A percentile compares a stretch with the other conserved stretches of the same genome.
These are phyloP conservation scores for Smutsia temminckii DNA, from an alignment of 2,797 vertebrate genomes.

Conservation along the genomic window DNA sequence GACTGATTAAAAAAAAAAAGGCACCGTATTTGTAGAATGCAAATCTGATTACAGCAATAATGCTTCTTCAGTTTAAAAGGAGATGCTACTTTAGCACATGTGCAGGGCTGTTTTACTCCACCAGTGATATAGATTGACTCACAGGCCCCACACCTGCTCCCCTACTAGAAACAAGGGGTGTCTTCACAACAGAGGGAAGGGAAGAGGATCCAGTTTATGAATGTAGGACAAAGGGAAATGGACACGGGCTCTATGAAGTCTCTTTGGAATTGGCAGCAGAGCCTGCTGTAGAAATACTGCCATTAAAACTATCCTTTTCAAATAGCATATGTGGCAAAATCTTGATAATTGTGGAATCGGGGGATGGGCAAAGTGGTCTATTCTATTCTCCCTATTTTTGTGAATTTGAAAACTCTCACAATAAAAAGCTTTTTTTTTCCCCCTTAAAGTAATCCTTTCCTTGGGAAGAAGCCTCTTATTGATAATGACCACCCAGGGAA, in stretches of 20 bases:
- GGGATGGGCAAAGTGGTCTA: not conserved
- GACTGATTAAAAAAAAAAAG: not conserved
- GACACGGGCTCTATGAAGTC: not conserved
- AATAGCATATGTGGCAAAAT: not conserved
- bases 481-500: not conserved
- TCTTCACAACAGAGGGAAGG: not conserved
- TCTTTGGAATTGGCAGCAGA: not conserved
- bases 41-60: slow-evolving; percentile 25
- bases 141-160: not conserved
- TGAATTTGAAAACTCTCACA: slow-evolving; percentile 17
- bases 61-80: not conserved
- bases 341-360: not conserved
- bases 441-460: not conserved
- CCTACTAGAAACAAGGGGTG: not conserved
- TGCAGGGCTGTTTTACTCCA: not conserved
- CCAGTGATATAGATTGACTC: not conserved
- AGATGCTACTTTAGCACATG: not conserved
- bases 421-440: not conserved
- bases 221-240: not conserved
- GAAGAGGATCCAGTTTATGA: not conserved
- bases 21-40: not conserved
- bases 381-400: not conserved
- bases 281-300: not conserved
- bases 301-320: not conserved
- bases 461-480: not conserved